These are phyloP conservation scores for Ctenoplectra terminalis DNA, from an alignment of 1,140 invertebrate genomes.

Conservation along the genomic window DNA sequence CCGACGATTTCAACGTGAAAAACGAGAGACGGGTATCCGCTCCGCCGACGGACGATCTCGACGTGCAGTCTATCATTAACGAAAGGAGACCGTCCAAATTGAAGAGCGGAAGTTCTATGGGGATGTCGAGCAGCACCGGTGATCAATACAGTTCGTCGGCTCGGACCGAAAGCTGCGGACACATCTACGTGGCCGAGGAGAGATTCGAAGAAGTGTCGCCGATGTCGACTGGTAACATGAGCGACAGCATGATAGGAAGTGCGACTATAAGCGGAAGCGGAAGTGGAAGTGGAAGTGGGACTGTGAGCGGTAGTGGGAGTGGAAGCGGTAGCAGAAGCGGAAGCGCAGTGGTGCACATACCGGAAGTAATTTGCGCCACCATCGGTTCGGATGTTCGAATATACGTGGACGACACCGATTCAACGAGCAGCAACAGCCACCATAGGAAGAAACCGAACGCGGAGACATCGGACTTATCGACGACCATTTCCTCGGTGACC, in stretches of 20 bases:
- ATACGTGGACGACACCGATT: constrained; percentile 75
- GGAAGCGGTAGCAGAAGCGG: neutral
- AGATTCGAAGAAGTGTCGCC: constrained; percentile 36
- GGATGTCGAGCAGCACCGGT: constrained; percentile 34
- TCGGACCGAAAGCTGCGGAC: constrained; percentile 47
- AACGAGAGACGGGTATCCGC: constrained; percentile 51
- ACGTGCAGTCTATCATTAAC: constrained; percentile 81
- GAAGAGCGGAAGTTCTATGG: constrained; percentile 58
- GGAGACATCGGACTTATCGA: constrained; percentile 38
- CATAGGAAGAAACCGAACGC: constrained; percentile 20
- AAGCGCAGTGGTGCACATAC: constrained; percentile 45
- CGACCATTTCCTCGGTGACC: constrained; percentile 28
- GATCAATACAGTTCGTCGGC: constrained; percentile 45
- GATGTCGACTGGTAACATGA: constrained; percentile 38
- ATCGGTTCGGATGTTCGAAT: constrained; percentile 69
- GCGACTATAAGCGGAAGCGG: constrained; percentile 11
- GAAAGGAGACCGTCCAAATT: constrained; percentile 79
- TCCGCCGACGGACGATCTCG: constrained; percentile 68
- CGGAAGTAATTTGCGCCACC: constrained; percentile 26
- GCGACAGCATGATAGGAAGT: constrained; percentile 30
- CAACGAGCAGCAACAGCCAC: constrained; percentile 66
- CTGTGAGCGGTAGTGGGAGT: neutral
- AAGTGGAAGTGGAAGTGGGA: neutral
- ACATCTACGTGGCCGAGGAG: constrained; percentile 69
- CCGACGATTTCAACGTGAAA: constrained; percentile 48